phyloP scores from a whole-genome alignment of 2,888 invertebrate species.

The Idaea dimidiata region DNA sequence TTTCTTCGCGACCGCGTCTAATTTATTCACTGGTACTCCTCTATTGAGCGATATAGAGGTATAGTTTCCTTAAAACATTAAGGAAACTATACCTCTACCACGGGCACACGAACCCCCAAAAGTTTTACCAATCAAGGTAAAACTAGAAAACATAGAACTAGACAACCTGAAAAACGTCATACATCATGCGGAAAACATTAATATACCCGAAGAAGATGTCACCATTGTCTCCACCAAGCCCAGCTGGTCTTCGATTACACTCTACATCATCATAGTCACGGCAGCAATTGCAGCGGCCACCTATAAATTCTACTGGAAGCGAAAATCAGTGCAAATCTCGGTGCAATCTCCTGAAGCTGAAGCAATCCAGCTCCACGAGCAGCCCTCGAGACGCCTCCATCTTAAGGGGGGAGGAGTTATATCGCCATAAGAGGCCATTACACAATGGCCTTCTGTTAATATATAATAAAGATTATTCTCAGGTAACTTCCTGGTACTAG shows the following conservation, averaged over 20 bases:
- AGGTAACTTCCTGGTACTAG: no score
- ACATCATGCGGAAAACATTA: slow-evolving; percentile 5
- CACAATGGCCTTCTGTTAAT: no score
- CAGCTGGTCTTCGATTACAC: slow-evolving; percentile 16
- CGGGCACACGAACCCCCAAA: slow-evolving; percentile 18
- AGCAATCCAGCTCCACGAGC: slow-evolving; percentile 6
- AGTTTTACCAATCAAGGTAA: slow-evolving; percentile 13
- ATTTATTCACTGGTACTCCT: slow-evolving; percentile 11
- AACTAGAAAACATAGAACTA: slow-evolving; percentile 20
- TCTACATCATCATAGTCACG: slow-evolving; percentile 11
- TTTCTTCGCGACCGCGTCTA: slow-evolving; percentile 8
- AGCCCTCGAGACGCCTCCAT: slow-evolving; percentile 17
- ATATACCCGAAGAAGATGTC: not conserved
- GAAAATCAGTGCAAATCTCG: not conserved
- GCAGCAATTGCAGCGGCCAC: slow-evolving; percentile 5
- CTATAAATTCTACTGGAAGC: slow-evolving; percentile 11
- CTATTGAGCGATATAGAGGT: slow-evolving; percentile 2
- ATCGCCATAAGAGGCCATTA: no score
- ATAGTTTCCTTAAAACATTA: no score
- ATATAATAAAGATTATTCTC: no score
- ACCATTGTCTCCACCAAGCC: slow-evolving; percentile 9
- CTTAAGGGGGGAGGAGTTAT: slow-evolving; percentile 19
- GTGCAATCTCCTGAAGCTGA: slow-evolving; percentile 7
- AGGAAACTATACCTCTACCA: slow-evolving; percentile 28
- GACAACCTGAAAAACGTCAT: slow-evolving; percentile 18